Conservation (phyloP, 1,140 invertebrate genomes). For the Spodoptera litura region DNA sequence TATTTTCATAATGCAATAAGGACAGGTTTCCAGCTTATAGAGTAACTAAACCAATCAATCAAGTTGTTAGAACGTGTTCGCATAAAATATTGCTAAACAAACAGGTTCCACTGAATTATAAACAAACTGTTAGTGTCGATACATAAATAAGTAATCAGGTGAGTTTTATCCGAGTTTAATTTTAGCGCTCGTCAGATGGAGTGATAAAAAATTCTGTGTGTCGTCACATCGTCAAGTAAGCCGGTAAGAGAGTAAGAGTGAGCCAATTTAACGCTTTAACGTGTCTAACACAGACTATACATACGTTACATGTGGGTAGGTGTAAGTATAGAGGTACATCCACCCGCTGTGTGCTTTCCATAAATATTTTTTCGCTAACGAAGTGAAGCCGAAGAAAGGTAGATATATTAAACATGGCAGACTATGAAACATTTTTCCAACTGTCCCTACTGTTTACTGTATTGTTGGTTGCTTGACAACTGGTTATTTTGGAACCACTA, state of each 20-base stretch:
- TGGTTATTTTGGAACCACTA: no score
- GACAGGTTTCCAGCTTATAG: background rate
- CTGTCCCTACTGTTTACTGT: no score
- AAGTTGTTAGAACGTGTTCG: background rate
- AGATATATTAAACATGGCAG: no score
- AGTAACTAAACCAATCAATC: constrained; percentile 1
- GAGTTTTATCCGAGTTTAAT: constrained; percentile 2
- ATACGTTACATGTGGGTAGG: no score
- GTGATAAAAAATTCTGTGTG: constrained; percentile 25
- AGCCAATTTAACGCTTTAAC: constrained; percentile 12
- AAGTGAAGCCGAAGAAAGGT: background rate
- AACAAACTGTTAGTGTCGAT: background rate
- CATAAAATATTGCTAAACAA: constrained; percentile 1
- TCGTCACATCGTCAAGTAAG: constrained; percentile 1
- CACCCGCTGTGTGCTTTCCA: background rate
- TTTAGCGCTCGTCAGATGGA: background rate
- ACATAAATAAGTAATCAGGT: constrained; percentile 17
- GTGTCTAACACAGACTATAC: background rate
- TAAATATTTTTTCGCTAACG: constrained; percentile 13
- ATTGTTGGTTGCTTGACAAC: no score
- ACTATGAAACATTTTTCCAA: no score
- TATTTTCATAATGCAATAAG: no score
- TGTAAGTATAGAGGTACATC: no score
- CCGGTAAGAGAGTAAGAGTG: constrained; percentile 9
- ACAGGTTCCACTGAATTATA: constrained; percentile 5